phyloP scores from a whole-genome alignment of 2,113 vertebrate species.

The Cichladusa arquata region DNA sequence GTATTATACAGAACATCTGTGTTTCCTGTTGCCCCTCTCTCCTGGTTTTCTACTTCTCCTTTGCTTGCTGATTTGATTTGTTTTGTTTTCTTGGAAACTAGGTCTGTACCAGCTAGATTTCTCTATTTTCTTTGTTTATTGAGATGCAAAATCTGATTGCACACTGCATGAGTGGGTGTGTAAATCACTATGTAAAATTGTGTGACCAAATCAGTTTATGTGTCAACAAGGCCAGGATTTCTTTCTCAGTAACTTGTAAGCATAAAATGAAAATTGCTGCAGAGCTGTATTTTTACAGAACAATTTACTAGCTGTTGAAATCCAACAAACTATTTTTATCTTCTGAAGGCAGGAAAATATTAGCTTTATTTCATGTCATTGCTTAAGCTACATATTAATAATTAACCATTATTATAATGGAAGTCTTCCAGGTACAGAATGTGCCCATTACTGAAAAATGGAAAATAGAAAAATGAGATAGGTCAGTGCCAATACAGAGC shows the following conservation, averaged over 20 bases:
- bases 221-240: not conserved
- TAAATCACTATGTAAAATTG: not conserved
- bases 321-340: constrained; percentile 10
- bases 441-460: constrained; percentile 4
- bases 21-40: not conserved
- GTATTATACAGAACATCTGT: not conserved
- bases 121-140: not conserved
- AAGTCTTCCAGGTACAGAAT: not conserved
- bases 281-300: not conserved
- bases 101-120: not conserved
- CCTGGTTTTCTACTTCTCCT: not conserved
- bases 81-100: not conserved
- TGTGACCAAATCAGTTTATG: not conserved
- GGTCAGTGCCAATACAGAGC: not conserved
- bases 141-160: not conserved
- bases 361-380: constrained; percentile 32
- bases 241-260: not conserved
- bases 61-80: not conserved
- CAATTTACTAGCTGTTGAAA: not conserved
- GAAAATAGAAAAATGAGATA: not conserved
- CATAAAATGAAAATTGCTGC: not conserved
- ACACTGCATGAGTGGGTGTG: not conserved
- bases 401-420: constrained; percentile 18
- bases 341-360: constrained; percentile 9
- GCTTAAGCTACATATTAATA: constrained; percentile 12